These are phyloP conservation scores for Lagopus muta DNA, from an alignment of 2,113 vertebrate species.

Conservation along the genomic window DNA sequence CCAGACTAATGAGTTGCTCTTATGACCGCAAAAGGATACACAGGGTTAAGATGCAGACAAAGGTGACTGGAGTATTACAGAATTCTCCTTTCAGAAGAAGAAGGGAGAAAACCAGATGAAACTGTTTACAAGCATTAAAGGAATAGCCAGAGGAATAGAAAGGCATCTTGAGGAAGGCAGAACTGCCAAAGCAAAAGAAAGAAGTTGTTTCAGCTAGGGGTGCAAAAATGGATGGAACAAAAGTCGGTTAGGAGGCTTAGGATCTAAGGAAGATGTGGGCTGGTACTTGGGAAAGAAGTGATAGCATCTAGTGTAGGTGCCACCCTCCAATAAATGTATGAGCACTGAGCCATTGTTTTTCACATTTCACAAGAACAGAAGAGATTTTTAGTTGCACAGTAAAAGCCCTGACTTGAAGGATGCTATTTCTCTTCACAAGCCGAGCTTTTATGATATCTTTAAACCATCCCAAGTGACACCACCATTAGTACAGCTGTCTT, in stretches of 20 bases:
- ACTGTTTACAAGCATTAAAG: neutral
- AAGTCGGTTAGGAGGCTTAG: neutral
- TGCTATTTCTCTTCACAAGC: neutral
- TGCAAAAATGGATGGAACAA: neutral
- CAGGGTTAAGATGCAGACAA: neutral
- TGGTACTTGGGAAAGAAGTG: neutral
- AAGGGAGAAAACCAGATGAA: neutral
- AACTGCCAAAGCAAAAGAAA: neutral
- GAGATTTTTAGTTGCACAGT: neutral
- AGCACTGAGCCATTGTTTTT: neutral
- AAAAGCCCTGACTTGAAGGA: neutral
- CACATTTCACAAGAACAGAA: neutral
- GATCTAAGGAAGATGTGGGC: neutral
- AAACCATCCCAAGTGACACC: neutral
- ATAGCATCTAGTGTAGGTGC: fast-evolving
- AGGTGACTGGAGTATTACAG: neutral
- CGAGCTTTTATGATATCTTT: neutral
- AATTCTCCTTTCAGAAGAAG: neutral
- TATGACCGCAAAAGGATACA: fast-evolving
- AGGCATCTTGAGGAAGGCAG: neutral
- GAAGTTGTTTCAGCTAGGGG: neutral
- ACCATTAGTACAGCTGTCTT: neutral
- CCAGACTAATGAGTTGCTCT: neutral
- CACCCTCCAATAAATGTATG: neutral
- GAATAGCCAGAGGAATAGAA: neutral